Base-by-base conservation (phyloP, 2,113 vertebrate genomes). In the Pitta sordida region DNA sequence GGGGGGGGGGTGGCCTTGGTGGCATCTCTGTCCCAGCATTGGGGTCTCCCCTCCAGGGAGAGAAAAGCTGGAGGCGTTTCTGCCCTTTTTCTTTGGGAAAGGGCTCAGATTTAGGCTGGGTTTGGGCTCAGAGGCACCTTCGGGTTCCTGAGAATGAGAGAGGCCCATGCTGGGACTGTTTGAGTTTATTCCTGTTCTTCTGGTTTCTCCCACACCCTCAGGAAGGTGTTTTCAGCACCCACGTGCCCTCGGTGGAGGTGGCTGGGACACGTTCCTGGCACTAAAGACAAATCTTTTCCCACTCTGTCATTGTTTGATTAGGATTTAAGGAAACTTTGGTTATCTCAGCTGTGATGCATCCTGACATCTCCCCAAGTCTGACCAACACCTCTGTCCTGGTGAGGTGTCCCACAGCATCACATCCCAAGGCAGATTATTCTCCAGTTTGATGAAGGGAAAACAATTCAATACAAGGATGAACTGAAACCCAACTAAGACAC, bases 51-150 rank as follows among this genome's bases (percentile, higher is more conserved):
- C 36, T 80, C 29, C 23, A 7, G 6, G 14, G 41, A 49, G 37
- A 24, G 49, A 24, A 36, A 29, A 48, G 11, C 32, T 63, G 65
- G 20, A 10, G 59, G 3, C 10, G 1, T 30, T 79, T 43, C 67
- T 75, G 78, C 30, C 27, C 44, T 11, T 26, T 18, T 5, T 56
- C 2, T 43, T 15, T 36, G 56, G 34, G 39, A 6, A 15, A 1
- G 13, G 34, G 15, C 81, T 37, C 23, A 59, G 69, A 0, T 13
- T 6, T 62, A 79, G 34, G 37, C 19, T 51, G 67, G 17, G 1
- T 5, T 32, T 36, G 64, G 11, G 32, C 18, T 56, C 0, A 0
- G 11, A 52, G 15, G 16, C 26, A 36, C 4, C 0, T 43, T 19
- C 44, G 21, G 12, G 5, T 32, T 71, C 23, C 56, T 53, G 64